A percentile compares a stretch with the other conserved stretches of the same genome.
phyloP scores from a whole-genome alignment of 2,113 vertebrate genomes.

The Halichoerus grypus region DNA sequence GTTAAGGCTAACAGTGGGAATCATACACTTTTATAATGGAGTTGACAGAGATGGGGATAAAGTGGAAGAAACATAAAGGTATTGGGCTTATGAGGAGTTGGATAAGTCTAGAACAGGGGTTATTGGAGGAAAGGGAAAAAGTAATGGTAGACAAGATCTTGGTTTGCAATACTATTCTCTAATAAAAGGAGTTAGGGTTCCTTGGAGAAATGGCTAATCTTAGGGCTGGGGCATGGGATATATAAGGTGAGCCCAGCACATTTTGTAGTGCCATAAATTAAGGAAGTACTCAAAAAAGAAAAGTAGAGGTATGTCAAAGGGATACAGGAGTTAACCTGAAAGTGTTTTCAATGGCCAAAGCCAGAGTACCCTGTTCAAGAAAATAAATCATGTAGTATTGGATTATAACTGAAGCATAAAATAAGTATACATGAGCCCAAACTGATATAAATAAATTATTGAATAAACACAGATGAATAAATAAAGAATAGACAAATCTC shows the following conservation, averaged over 20 bases:
- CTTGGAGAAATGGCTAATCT: background rate
- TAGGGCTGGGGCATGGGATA: background rate
- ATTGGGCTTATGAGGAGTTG: background rate
- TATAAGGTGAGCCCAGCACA: background rate
- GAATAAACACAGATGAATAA: background rate
- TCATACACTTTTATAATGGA: background rate
- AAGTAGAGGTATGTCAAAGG: background rate
- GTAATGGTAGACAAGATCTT: background rate
- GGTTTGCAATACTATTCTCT: slow-evolving; percentile 10
- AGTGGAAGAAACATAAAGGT: background rate
- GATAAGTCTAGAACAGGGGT: background rate
- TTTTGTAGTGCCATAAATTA: background rate
- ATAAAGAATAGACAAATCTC: background rate
- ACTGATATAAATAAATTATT: background rate
- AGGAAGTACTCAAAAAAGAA: background rate
- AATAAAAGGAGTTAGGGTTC: background rate
- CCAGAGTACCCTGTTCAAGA: background rate
- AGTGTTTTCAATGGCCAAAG: background rate
- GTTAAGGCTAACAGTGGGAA: background rate
- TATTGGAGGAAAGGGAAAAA: background rate
- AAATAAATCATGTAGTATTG: background rate
- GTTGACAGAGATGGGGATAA: background rate
- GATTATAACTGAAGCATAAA: background rate
- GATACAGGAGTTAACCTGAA: background rate
- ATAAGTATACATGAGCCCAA: background rate